Base-by-base conservation (phyloP, 2,113 vertebrate genomes). In the Prunella himalayana region DNA sequence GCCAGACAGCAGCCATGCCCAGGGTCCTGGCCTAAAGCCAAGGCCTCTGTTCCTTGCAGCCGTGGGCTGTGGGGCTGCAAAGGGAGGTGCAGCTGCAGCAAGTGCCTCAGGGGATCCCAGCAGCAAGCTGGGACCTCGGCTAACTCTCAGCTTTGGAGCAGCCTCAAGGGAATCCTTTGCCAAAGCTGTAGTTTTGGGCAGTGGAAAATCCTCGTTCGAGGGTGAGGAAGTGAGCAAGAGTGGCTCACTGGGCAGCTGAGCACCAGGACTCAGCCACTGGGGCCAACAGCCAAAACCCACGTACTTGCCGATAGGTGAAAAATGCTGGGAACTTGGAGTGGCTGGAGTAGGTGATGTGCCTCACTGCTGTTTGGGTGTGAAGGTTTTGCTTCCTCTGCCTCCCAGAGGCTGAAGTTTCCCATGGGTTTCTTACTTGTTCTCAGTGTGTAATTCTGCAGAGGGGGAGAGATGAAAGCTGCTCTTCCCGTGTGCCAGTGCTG, bases 1-100 rank as follows among this genome's bases (percentile, higher is more conserved):
- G 56, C 20, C 25, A 50, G n/a, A 9, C 35, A 71, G 80, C 69
- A 2, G 1, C 9, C 5, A 14, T 0, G 3, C 22, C 0, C 0
- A 71, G 56, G 6, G 11, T 28, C 41, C 1, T 0, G 39, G 77
- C 31, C n/a, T 39, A n/a, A 59, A 75, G 31, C 49, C 0, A 1
- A 7, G 12, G 33, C 31, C 1, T 24, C 78, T 15, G 51, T 33
- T 44, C 84, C 57, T n/a, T n/a, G 64, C 72, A 69, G 63, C 76
- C 11, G 8, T 4, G 0, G 39, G 63, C 2, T 0, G 3, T 20
- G 63, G 59, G 59, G 41, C 81, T 83, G 59, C 16, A 64, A n/a
- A 73, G 42, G 31, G 54, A 56, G 10, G 6, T 44, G 49, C n/a
- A 39, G 72, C 27, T 1, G 1, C 49, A n/a, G 49, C 82, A 72